A percentile compares a stretch with the other conserved stretches of the same genome.
Evolutionary conservation across 2,113 vertebrate species (phyloP).

Genomic region (Cyphomyrus discorhynchus): DNA sequence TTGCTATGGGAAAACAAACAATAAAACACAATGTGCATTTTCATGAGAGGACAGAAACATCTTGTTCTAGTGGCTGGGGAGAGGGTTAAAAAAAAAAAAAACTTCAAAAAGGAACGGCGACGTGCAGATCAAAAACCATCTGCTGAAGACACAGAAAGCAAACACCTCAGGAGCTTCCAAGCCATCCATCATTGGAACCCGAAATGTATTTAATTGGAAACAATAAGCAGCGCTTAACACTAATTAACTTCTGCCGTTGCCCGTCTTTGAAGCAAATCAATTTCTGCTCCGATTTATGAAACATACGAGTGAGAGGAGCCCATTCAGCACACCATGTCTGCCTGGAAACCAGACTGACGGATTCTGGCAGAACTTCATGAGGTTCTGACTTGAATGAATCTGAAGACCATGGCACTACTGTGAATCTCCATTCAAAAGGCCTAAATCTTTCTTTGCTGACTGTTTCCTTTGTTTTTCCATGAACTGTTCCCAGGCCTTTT

Average conservation of each 20-base stretch:
- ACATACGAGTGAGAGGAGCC: not conserved
- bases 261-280: not conserved
- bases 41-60: conserved; percentile 44
- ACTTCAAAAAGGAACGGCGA: not conserved
- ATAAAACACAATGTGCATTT: conserved; percentile 52
- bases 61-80: conserved; percentile 26
- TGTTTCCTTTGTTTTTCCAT: not conserved
- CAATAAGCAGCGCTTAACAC: not conserved
- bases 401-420: not conserved
- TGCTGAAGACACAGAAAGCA: not conserved
- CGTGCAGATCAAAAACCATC: not conserved
- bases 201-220: not conserved
- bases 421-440: not conserved
- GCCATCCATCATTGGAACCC: not conserved
- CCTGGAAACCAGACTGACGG: not conserved
- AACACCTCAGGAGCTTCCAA: not conserved
- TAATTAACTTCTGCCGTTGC: not conserved
- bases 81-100: conserved; percentile 23
- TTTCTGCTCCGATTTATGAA: not conserved
- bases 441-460: not conserved
- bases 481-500: not conserved
- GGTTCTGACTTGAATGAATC: not conserved
- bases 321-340: not conserved
- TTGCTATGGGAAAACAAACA: conserved; percentile 55
- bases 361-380: not conserved